These are phyloP conservation scores for Linurgus olivaceus DNA, from an alignment of 2,797 vertebrate genomes.

Conservation along the genomic window DNA sequence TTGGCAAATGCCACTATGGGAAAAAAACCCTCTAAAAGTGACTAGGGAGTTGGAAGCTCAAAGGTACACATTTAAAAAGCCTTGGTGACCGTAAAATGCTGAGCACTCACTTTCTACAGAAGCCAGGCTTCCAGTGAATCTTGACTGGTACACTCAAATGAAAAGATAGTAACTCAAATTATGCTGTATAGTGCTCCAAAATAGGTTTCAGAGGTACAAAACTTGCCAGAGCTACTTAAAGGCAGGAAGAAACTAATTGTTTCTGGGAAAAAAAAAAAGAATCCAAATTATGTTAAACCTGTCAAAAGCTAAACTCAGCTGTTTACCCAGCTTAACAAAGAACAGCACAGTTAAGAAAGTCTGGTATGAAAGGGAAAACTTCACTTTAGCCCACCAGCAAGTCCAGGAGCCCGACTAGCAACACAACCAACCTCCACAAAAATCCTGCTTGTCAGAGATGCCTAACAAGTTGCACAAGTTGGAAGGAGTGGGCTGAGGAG, in stretches of 20 bases:
- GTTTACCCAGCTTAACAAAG: background rate
- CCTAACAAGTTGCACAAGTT: background rate
- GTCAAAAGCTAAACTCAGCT: conserved; percentile 19
- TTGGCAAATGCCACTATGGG: background rate
- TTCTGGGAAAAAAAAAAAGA: background rate
- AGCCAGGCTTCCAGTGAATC: background rate
- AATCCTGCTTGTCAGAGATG: background rate
- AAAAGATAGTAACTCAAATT: background rate
- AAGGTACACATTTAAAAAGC: background rate
- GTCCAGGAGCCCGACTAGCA: background rate
- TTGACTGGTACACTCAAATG: background rate
- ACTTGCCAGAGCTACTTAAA: background rate
- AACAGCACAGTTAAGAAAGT: background rate
- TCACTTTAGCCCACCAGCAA: background rate
- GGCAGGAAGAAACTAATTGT: conserved; percentile 10
- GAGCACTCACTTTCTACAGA: background rate
- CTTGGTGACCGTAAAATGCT: background rate
- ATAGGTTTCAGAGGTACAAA: background rate
- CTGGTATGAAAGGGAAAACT: background rate
- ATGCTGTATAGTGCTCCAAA: background rate
- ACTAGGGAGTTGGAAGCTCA: background rate
- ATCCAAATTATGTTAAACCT: background rate
- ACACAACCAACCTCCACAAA: background rate
- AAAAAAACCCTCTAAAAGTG: background rate
- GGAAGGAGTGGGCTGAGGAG: background rate